Percentiles rank a stretch among this genome's conserved stretches.
phyloP scores from a whole-genome alignment of 2,113 vertebrate genomes.

The Camarhynchus parvulus region DNA sequence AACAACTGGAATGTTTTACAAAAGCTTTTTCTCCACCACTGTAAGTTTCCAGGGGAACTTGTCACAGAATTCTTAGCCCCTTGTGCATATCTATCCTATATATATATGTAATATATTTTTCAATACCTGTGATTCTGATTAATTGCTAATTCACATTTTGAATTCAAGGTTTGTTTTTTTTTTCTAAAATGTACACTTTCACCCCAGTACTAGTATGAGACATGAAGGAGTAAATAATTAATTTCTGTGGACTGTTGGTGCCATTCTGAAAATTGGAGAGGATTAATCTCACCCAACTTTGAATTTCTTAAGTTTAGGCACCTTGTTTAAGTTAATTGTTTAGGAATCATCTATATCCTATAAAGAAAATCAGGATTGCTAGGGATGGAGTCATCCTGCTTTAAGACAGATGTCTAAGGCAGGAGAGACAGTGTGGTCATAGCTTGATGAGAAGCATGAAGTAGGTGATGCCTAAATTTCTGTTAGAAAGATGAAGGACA shows the following conservation, averaged over 20 bases:
- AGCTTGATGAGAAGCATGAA: not conserved
- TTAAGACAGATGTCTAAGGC: not conserved
- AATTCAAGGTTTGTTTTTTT: not conserved
- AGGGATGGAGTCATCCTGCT: not conserved
- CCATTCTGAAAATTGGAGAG: not conserved
- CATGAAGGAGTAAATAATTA: not conserved
- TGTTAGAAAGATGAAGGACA: not conserved
- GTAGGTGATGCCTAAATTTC: not conserved
- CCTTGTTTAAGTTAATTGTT: not conserved
- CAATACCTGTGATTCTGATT: not conserved
- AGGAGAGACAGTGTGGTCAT: not conserved
- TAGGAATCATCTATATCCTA: not conserved
- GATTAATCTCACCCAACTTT: not conserved
- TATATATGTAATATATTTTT: not conserved
- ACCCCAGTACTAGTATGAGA: not conserved
- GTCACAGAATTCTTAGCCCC: not conserved
- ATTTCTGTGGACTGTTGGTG: not conserved
- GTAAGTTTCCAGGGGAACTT: not conserved
- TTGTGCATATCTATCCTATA: too few relatives aligned
- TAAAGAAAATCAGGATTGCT: not conserved
- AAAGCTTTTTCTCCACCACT: not conserved
- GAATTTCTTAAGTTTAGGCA: not conserved
- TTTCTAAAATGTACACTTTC: fast-evolving
- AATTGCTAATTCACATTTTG: not conserved
- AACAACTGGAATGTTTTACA: not conserved